A percentile compares a stretch with the other conserved stretches of the same genome.
Conservation (phyloP, 2,797 vertebrate species). For the Anguilla megastoma region DNA sequence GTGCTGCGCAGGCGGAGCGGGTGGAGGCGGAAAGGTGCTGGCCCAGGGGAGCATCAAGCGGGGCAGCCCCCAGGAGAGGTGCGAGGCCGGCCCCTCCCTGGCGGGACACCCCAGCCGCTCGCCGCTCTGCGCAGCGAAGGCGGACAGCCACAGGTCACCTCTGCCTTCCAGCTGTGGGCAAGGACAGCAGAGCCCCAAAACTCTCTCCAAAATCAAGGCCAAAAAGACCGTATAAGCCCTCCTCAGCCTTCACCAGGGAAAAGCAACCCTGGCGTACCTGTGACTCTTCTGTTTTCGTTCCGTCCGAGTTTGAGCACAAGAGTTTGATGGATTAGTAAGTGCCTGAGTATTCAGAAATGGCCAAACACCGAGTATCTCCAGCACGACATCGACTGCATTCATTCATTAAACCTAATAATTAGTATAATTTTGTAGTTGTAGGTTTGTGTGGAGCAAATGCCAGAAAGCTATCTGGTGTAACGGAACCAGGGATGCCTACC, state of each 20-base stretch:
- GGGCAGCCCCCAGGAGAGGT: slow-evolving; percentile 49
- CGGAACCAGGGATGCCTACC: not conserved
- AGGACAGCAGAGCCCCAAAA: slow-evolving; percentile 55
- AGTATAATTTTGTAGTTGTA: not conserved
- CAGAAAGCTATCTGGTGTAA: not conserved
- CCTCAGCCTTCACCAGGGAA: slow-evolving; percentile 22
- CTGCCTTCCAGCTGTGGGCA: slow-evolving; percentile 46
- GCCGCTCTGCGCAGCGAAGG: slow-evolving; percentile 48
- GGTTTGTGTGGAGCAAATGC: not conserved
- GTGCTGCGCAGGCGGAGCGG: slow-evolving; percentile 43
- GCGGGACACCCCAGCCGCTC: slow-evolving; percentile 47
- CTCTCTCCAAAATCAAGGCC: slow-evolving; percentile 48
- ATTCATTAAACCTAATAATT: not conserved
- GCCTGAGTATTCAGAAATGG: not conserved
- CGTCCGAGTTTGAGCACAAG: not conserved
- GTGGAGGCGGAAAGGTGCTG: slow-evolving; percentile 52
- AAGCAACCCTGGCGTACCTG: not conserved
- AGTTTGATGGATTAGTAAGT: not conserved
- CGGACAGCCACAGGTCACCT: slow-evolving; percentile 47
- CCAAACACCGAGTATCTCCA: not conserved
- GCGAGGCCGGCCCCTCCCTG: slow-evolving; percentile 43
- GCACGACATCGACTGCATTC: not conserved
- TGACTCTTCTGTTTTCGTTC: not conserved
- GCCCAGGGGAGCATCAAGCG: slow-evolving; percentile 57
- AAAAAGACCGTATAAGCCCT: slow-evolving; percentile 59